Percentiles rank a stretch among this genome's conserved stretches.
Evolutionary conservation across 2,113 vertebrate genomes (phyloP).

Genomic region (Solenodon paradoxus): DNA sequence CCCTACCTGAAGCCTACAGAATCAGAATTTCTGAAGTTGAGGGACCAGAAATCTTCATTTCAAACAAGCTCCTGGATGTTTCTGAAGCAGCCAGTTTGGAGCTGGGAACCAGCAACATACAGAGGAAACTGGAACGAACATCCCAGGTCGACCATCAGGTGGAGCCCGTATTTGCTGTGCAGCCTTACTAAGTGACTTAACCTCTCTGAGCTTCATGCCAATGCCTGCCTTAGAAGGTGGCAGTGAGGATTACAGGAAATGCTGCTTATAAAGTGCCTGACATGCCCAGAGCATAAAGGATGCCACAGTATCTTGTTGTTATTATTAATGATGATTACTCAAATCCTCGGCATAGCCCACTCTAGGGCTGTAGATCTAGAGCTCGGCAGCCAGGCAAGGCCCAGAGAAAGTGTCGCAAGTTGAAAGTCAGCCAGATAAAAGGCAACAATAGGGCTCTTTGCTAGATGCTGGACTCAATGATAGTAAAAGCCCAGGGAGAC

Average conservation of each 20-base stretch:
- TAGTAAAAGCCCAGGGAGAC: conserved; percentile 28
- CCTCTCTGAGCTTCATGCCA: background rate
- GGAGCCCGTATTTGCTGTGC: background rate
- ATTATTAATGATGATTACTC: background rate
- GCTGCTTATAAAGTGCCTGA: background rate
- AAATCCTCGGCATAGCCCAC: background rate
- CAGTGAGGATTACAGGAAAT: background rate
- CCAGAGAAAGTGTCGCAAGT: conserved; percentile 17
- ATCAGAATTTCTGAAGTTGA: background rate
- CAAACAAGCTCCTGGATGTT: background rate
- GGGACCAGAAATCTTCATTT: background rate
- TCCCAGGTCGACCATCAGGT: background rate
- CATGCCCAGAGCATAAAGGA: background rate
- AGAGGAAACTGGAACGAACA: background rate
- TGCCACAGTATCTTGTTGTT: background rate
- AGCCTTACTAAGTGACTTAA: background rate
- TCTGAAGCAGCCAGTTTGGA: background rate
- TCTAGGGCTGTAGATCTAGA: background rate
- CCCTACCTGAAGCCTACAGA: background rate
- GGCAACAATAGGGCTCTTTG: conserved; percentile 57
- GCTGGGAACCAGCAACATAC: background rate
- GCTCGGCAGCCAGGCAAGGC: background rate
- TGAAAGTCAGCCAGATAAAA: conserved; percentile 67
- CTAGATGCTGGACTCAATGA: conserved; percentile 27
- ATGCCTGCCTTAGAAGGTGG: background rate